phyloP scores from a whole-genome alignment of 2,113 vertebrate species.

The Tricholaema leucomelas region DNA sequence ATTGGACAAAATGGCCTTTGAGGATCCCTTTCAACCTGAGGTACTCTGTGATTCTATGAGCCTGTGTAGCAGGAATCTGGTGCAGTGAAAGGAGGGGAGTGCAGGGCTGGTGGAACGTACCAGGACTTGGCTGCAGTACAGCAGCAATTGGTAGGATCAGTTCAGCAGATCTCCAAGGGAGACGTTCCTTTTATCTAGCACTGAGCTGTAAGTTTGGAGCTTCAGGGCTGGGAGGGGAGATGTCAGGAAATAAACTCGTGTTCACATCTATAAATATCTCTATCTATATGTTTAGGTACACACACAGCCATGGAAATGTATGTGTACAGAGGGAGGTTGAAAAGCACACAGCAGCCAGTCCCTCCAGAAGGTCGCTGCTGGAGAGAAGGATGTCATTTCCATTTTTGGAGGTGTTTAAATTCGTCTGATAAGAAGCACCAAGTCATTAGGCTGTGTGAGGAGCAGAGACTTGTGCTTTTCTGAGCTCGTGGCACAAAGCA shows the following conservation, averaged over 20 bases:
- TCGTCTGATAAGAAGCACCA: background rate
- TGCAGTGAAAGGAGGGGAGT: rapidly evolving
- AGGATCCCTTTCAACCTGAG: too few species aligned
- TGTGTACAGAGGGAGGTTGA: background rate
- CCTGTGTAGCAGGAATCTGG: background rate
- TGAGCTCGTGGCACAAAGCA: background rate
- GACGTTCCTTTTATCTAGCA: background rate
- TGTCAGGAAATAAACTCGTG: background rate
- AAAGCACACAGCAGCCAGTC: background rate
- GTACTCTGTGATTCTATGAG: background rate
- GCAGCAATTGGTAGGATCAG: rapidly evolving
- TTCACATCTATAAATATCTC: background rate
- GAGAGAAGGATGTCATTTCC: background rate
- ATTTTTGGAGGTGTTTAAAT: background rate
- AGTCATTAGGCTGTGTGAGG: background rate
- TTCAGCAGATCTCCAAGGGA: background rate
- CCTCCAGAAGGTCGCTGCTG: background rate
- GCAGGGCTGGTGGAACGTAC: background rate
- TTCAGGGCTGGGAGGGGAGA: background rate
- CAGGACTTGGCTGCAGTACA: rapidly evolving
- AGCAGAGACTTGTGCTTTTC: background rate
- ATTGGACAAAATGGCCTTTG: too few species aligned
- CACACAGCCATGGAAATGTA: background rate
- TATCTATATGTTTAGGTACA: background rate
- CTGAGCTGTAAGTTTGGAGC: background rate